A percentile compares a stretch with the other conserved stretches of the same genome.
Conservation (phyloP, 2,797 vertebrate genomes). For the Oreochromis grahami region DNA sequence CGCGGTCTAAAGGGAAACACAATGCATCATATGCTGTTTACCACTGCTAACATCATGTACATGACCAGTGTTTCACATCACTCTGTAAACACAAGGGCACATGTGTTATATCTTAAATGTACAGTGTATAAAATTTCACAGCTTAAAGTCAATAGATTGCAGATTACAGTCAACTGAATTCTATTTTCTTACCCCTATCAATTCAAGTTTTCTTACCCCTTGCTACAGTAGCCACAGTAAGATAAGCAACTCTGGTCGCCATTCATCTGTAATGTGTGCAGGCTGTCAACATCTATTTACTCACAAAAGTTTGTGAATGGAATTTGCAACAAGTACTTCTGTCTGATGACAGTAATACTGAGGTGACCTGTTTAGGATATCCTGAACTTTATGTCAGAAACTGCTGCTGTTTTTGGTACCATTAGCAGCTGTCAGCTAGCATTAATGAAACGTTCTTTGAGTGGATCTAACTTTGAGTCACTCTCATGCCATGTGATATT, state of each 20-base stretch:
- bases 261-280: background rate
- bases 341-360: background rate
- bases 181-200: background rate
- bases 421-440: background rate
- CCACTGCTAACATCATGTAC: background rate
- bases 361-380: background rate
- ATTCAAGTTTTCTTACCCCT: background rate
- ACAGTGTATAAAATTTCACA: background rate
- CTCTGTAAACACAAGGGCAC: background rate
- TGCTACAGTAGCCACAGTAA: background rate
- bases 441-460: background rate
- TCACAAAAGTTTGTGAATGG: background rate
- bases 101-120: background rate
- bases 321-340: background rate
- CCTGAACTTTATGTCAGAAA: background rate
- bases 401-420: background rate
- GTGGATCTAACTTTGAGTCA: background rate
- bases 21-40: constrained; percentile 27
- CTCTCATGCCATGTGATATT: background rate
- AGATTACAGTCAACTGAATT: background rate
- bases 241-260: background rate
- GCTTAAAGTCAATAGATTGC: background rate
- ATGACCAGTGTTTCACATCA: background rate
- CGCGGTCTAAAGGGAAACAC: constrained; percentile 79
- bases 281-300: background rate